Conservation (phyloP, 2,888 invertebrate species). For the Microctonus hyperodae region DNA sequence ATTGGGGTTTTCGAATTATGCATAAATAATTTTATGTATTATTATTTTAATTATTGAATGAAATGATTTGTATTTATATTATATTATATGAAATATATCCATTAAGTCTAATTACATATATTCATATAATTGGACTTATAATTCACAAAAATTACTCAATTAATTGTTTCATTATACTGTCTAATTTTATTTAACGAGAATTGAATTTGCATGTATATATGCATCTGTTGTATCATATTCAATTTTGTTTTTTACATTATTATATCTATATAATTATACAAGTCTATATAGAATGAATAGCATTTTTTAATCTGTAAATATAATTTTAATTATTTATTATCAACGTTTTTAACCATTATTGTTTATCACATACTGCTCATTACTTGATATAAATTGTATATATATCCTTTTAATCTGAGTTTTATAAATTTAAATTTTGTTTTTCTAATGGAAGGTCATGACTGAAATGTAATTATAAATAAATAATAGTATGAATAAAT, state of each 20-base stretch:
- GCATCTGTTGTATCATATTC: too few relatives aligned
- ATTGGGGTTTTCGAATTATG: not conserved
- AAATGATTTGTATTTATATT: not conserved
- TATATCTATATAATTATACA: too few relatives aligned
- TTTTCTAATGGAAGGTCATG: too few relatives aligned
- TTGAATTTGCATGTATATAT: too few relatives aligned
- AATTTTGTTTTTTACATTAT: not conserved
- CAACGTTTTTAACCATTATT: not conserved
- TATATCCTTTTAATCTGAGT: too few relatives aligned
- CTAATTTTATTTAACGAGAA: too few relatives aligned
- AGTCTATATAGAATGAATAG: too few relatives aligned
- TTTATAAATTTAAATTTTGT: not conserved
- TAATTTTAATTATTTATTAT: not conserved
- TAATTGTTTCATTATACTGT: too few relatives aligned
- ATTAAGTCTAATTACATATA: not conserved
- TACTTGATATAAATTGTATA: conserved; percentile 17
- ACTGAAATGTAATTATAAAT: too few relatives aligned
- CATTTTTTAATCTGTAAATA: not conserved
- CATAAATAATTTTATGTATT: not conserved
- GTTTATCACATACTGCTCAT: conserved; percentile 15
- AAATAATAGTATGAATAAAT: too few relatives aligned
- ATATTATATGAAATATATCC: too few relatives aligned
- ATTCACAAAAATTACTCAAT: too few relatives aligned
- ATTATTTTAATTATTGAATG: not conserved
- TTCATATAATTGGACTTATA: not conserved